Base-by-base conservation (phyloP, 2,797 vertebrate species). In the Taeniopygia guttata region DNA sequence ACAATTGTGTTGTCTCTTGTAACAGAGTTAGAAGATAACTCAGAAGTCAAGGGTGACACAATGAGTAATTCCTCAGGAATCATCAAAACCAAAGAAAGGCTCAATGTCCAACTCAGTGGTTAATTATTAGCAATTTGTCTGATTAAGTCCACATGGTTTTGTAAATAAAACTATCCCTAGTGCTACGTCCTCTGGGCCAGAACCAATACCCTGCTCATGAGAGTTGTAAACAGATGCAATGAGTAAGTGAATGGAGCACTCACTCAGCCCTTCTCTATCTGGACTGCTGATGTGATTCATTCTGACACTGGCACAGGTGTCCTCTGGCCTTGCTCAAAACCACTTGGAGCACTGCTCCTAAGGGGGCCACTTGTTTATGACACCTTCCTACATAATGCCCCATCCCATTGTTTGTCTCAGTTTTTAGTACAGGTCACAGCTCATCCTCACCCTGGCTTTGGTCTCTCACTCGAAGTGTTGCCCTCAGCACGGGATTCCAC, bases 41-140 rank as follows among this genome's bases (percentile, higher is more conserved):
- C 34, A 46, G 30, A 81, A 92, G 83, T 94, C 90, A 94, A 80
- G 40, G 73, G 34, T 91, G 74, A 94, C 49, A 94, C 22, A 52
- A 20, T 88, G 76, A 96, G 51, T 75, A 95, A 87, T 87, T 63
- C 40, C 76, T 76, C 34, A 52, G 70, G 38, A 92, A 56, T 4
- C 30, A 78, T 55, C 55, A 68, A 45, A 56, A 59, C 10, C 70
- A 90, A 56, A 70, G 29, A 54, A 75, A 46, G 34, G 95, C 95
- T 85, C 96, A 96, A 97, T 51, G 97, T 97, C 76, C 93, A 93
- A 16, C 32, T 93, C 9, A 38, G 51, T 72, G 45, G 96, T 97
- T 97, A 97, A 97, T 96, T 95, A 97, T 97, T 98, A 97, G 56
- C 56, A 16, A 32, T 63, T 83, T 59, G 15, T 49, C 74, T 89